Conservation (phyloP, 2,113 vertebrate genomes). For the Chlorodrepanis virens region DNA sequence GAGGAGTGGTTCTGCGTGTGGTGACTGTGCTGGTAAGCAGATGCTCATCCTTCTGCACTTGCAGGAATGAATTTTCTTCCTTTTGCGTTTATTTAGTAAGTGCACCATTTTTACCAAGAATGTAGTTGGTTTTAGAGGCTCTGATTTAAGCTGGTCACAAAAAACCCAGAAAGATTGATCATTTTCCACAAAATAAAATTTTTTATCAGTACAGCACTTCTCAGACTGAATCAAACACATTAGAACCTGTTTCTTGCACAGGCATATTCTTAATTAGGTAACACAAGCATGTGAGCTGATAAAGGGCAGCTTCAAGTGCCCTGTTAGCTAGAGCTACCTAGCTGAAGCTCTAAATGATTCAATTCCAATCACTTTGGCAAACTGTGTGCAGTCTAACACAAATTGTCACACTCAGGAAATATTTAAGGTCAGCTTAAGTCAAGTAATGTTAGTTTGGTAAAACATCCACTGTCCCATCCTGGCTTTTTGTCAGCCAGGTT, state of each 20-base stretch:
- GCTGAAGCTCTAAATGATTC: not conserved
- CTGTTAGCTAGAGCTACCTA: not conserved
- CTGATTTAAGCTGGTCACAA: not conserved
- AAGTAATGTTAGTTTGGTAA: not conserved
- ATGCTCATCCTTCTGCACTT: not conserved
- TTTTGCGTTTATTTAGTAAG: conserved; percentile 62
- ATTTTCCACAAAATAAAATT: conserved; percentile 68
- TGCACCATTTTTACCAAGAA: conserved; percentile 65
- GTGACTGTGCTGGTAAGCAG: conserved; percentile 93
- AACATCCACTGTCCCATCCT: not conserved
- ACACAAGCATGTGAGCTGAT: not conserved
- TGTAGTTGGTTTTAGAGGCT: conserved; percentile 33
- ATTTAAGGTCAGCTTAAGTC: not conserved
- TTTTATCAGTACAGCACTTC: conserved; percentile 71
- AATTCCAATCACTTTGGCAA: not conserved
- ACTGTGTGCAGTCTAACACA: not conserved
- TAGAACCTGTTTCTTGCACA: not conserved
- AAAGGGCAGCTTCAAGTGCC: not conserved
- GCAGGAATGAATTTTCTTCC: conserved; percentile 28
- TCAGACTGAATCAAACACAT: not conserved
- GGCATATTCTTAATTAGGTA: not conserved
- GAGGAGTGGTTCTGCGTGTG: conserved; percentile 93
- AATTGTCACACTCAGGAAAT: not conserved
- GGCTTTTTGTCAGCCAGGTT: not conserved
- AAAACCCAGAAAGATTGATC: conserved; percentile 44